A percentile compares a stretch with the other conserved stretches of the same genome.
These are phyloP conservation scores for Oscheius sp. DNA, from an alignment of 2,888 invertebrate genomes.

Conservation along the genomic window DNA sequence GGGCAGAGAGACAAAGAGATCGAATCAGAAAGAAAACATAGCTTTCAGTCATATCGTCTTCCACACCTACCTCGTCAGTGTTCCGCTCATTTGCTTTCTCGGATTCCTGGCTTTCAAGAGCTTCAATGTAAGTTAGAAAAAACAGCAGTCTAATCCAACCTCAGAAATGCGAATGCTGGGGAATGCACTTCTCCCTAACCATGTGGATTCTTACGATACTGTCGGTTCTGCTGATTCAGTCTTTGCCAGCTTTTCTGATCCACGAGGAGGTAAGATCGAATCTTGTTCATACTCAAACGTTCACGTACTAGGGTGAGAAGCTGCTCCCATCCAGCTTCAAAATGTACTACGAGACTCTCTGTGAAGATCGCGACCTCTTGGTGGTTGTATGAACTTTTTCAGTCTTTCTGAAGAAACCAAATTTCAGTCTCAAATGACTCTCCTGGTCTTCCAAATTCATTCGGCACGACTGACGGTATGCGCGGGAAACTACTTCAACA, in stretches of 20 bases:
- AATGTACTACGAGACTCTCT: constrained; percentile 29
- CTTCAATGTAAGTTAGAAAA: constrained; percentile 18
- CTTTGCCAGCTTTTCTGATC: constrained; percentile 24
- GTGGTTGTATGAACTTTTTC: constrained; percentile 7
- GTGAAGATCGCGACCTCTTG: constrained; percentile 23
- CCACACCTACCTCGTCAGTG: constrained; percentile 19
- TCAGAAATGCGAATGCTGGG: constrained; percentile 33
- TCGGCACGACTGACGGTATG: constrained; percentile 52
- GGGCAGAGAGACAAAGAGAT: too few relatives aligned
- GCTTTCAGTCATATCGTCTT: constrained; percentile 3
- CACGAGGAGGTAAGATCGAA: constrained; percentile 20
- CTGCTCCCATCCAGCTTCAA: constrained; percentile 24
- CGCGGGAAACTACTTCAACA: constrained; percentile 58
- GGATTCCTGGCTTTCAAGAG: constrained; percentile 29
- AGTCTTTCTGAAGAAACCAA: background rate
- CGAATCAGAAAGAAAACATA: too few relatives aligned
- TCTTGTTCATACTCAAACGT: background rate
- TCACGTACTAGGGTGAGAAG: background rate
- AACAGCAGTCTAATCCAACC: background rate
- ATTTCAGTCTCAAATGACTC: constrained; percentile 56
- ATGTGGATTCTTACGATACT: constrained; percentile 26
- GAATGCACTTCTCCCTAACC: constrained; percentile 21
- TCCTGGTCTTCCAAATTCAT: constrained; percentile 57
- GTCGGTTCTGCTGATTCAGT: constrained; percentile 9
- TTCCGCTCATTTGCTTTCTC: constrained; percentile 21